These are phyloP conservation scores for Caenorhabditis drosophilae DNA, from an alignment of 2,888 invertebrate genomes.

Conservation along the genomic window DNA sequence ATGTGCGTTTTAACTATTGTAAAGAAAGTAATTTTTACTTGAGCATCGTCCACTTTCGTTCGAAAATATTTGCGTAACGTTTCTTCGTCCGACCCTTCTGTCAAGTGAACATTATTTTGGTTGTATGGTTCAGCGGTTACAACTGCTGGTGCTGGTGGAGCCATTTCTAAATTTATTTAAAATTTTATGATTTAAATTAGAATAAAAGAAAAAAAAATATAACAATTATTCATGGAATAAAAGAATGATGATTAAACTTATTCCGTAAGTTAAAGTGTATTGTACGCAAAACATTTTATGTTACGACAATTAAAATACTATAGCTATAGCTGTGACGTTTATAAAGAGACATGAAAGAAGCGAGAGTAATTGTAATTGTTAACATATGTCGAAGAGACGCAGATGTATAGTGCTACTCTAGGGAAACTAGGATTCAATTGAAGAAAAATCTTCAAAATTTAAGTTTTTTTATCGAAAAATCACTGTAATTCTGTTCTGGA, in stretches of 20 bases:
- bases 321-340: not conserved
- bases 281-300: not conserved
- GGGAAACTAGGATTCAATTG: not conserved
- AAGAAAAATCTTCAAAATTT: not conserved
- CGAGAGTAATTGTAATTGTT: not conserved
- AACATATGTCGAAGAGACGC: not conserved
- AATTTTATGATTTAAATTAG: not conserved
- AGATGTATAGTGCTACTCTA: not conserved
- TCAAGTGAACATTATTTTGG: conserved; percentile 8
- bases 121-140: not conserved
- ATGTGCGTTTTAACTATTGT: conserved; percentile 22
- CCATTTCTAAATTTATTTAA: conserved; percentile 2
- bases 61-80: conserved; percentile 79
- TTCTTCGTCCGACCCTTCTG: conserved; percentile 42
- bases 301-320: not conserved
- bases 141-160: conserved; percentile 2
- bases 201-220: not conserved
- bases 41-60: conserved; percentile 95
- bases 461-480: no score
- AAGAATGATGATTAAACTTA: not conserved
- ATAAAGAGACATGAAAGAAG: not conserved
- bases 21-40: conserved; percentile 71
- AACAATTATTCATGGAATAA: not conserved
- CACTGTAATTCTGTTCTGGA: no score
- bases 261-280: not conserved